These are phyloP conservation scores for Drosophila pectinifera DNA, from an alignment of 1,140 invertebrate genomes.

Conservation along the genomic window DNA sequence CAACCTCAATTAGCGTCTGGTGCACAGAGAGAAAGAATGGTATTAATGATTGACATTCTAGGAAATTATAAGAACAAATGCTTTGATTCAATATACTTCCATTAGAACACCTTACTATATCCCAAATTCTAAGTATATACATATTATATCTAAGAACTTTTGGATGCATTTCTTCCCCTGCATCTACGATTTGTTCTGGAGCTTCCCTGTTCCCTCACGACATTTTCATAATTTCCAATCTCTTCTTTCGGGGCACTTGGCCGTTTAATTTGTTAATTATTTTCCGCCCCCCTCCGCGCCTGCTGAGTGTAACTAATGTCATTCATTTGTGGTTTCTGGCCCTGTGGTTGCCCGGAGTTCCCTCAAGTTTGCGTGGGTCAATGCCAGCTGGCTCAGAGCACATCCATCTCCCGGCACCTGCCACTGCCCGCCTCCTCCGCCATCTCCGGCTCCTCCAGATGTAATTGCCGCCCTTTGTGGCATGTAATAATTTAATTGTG, in stretches of 20 bases:
- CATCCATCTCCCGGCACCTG: conserved; percentile 31
- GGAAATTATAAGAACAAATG: not conserved
- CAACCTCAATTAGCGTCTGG: conserved; percentile 75
- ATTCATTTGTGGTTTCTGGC: conserved; percentile 69
- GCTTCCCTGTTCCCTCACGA: conserved; percentile 37
- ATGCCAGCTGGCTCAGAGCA: conserved; percentile 45
- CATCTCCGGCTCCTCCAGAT: not conserved
- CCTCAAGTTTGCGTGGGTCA: conserved; percentile 71
- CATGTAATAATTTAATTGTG: conserved; percentile 78
- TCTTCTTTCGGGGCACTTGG: conserved; percentile 47
- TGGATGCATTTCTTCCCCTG: no score
- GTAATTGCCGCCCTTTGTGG: conserved; percentile 76
- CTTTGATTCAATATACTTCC: no score
- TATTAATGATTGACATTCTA: not conserved
- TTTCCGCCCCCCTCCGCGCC: conserved; percentile 11
- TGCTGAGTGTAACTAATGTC: conserved; percentile 77
- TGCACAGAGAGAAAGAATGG: conserved; percentile 6
- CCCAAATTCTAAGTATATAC: no score
- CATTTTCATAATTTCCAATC: conserved; percentile 57
- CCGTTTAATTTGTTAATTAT: conserved; percentile 82
- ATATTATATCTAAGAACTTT: no score
- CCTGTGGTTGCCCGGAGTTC: conserved; percentile 32
- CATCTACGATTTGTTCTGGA: not conserved
- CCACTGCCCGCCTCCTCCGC: conserved; percentile 2
- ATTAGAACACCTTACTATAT: no score